Evolutionary conservation across 1,140 invertebrate species (phyloP).

Genomic region (Branchinecta lynchi): DNA sequence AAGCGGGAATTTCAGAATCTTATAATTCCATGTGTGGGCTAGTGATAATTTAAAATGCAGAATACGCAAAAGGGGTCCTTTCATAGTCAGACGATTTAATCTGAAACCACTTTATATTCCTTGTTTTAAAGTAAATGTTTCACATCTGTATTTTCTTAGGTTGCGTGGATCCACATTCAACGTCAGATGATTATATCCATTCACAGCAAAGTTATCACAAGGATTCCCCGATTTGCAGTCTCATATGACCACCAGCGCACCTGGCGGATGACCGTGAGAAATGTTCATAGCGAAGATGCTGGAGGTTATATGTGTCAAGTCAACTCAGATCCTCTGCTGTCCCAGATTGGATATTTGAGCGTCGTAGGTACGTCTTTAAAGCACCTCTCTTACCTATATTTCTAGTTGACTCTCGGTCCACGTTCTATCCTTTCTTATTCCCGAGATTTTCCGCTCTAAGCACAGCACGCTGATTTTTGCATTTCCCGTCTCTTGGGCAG

Average conservation of each 20-base stretch:
- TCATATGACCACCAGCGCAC: conserved; percentile 80
- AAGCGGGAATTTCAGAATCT: no score
- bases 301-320: conserved; percentile 42
- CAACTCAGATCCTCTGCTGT: conserved; percentile 91
- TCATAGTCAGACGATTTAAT: no score
- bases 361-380: conserved; percentile 62
- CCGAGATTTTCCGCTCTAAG: no score
- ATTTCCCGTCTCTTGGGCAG: no score
- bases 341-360: conserved; percentile 79
- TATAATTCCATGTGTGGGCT: no score
- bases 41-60: no score
- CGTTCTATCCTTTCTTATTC: no score
- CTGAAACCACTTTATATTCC: no score
- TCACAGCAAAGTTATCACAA: conserved; percentile 72
- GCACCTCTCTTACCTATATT: background rate
- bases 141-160: conserved; percentile 39
- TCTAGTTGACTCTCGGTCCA: no score
- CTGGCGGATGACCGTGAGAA: conserved; percentile 74
- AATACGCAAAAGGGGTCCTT: no score
- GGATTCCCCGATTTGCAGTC: conserved; percentile 68
- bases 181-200: conserved; percentile 85
- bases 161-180: conserved; percentile 85
- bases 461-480: no score
- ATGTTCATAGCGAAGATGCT: conserved; percentile 22
- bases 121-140: no score